Base-by-base conservation (phyloP, 2,888 invertebrate species). In the Heliconius aoede region DNA sequence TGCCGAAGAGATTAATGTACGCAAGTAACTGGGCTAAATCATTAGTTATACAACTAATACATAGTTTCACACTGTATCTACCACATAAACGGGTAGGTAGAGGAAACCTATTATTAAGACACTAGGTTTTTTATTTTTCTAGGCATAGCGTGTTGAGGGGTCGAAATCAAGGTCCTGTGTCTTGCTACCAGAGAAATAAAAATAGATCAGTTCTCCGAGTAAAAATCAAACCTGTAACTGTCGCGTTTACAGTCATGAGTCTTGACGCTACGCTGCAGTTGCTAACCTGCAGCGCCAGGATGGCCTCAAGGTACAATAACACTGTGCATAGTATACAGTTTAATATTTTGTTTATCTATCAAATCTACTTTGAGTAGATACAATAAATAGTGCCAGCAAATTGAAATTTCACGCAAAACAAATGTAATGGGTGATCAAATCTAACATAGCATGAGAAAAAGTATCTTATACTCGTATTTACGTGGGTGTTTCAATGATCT, bases 401-500 rank as follows among this genome's bases (percentile, higher is more conserved):
- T 58, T 60, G 60, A 72, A 18, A 30, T 60, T 71, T 60, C 58
- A 32, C 60, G 60, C 72, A 72, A 72, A 71, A 72, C 24, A 72
- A 36, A 60, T 18, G 18, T 61, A 60, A 72, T 21, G 40, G 7
- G 28, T 60, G 61, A 72, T 72, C 71, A 72, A 72, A 60, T 72
- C 40, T 40, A 28, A 40, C 28, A 61, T 72, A 15, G 18, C 40
- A 40, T 72, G 60, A 61, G 60, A 61, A 72, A 60, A 72, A 26
- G 26, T 26, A 61, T 72, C n/a, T 32, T 76, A 61, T 69, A n/a
- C n/a, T n/a, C n/a, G n/a, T n/a, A 69, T 76, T 67, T 65, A 67
- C 73, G 76, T 78, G 77, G 74, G 71, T 80, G 72, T 76, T 78
- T 75, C 76, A 77, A 74, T 78, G 77, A 74, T 73, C 81, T 78